Base-by-base conservation (phyloP, 2,888 invertebrate species). In the Blera fallax region DNA sequence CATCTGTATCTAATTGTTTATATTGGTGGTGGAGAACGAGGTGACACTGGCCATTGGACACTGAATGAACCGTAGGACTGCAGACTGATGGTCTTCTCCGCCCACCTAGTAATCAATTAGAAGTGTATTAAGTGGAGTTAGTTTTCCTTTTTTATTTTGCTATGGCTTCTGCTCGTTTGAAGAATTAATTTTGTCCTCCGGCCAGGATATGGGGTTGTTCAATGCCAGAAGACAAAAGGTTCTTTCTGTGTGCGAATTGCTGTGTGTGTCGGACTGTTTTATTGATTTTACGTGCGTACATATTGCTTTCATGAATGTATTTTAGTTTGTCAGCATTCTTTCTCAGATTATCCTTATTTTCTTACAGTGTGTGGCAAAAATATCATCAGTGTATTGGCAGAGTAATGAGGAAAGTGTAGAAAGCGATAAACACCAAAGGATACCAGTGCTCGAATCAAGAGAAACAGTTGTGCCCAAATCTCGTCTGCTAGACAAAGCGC, bases 371-470 rank as follows among this genome's bases (percentile, higher is more conserved):
- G 94, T 97, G 91, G 97, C 97, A 81, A 97, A 96, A 89, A 97
- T 97, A 92, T 96, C 96, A 74, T 96, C 96, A 40, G 95, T 97
- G 52, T 97, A 97, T 92, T 96, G 96, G 95, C 94, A 96, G 88
- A 96, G 96, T 91, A 97, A 97, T 92, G 97, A 97, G 91, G 96
- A 97, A 91, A 97, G 96, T 90, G 96, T 97, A 64, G 96, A 96
- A 91, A 96, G 96, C 37, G 95, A 95, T 88, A 94, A 95, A 88
- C 94, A 95, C 89, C 94, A 95, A 89, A 95, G 95, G 90, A 95
- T 95, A 65, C 95, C 96, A 87, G 95, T 95, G 56, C 92, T 95
- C 88, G 96, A 96, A 91, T 96, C 96, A 87, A 94, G 96, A 78
- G 96, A 96, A 90, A 95, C 96, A 73, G 94, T 94, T 6, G 90